Evolutionary conservation across 2,113 vertebrate genomes (phyloP).

Genomic region (Mus pahari): DNA sequence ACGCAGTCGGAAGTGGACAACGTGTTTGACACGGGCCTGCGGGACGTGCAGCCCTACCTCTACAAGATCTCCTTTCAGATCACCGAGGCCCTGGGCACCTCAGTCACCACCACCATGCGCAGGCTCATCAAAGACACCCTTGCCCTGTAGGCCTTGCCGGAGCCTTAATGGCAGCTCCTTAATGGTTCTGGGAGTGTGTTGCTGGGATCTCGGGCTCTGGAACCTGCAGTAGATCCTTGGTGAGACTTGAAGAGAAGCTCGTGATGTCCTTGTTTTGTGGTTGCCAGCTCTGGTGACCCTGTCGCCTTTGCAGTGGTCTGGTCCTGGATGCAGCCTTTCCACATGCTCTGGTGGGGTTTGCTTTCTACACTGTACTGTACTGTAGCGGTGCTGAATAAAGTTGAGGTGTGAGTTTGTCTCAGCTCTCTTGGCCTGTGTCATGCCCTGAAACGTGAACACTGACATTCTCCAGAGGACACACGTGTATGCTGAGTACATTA

Average conservation of each 20-base stretch:
- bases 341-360: neutral
- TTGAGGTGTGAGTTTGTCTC: constrained; percentile 48
- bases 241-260: constrained; percentile 12
- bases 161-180: neutral
- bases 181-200: neutral
- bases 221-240: neutral
- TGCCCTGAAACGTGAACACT: neutral
- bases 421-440: neutral
- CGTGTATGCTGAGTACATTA: neutral
- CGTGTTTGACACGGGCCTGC: constrained; percentile 97
- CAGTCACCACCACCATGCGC: constrained; percentile 98
- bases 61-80: constrained; percentile 99
- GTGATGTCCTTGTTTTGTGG: constrained; percentile 11
- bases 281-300: neutral
- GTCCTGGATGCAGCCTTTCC: neutral
- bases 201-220: neutral
- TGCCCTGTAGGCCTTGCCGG: constrained; percentile 88
- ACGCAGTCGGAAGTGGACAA: constrained; percentile 99
- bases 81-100: constrained; percentile 95
- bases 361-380: neutral
- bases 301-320: neutral
- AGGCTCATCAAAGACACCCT: constrained; percentile 98
- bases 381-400: constrained; percentile 65
- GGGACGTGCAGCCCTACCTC: constrained; percentile 98
- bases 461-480: neutral